Evolutionary conservation across 2,797 vertebrate genomes (phyloP).

Genomic region (Podargus strigoides): DNA sequence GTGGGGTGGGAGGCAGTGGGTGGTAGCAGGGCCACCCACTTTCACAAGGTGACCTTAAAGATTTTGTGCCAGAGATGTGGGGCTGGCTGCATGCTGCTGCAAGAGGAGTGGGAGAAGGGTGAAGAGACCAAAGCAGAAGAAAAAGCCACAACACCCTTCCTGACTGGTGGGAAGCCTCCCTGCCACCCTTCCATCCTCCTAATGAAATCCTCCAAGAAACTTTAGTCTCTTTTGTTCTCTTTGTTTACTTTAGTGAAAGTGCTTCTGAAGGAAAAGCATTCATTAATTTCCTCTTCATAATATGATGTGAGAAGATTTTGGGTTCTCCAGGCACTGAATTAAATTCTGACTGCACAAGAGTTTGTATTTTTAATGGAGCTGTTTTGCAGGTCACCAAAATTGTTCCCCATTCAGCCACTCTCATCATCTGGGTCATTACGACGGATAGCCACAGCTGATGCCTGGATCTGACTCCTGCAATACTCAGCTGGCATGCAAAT

Average conservation of each 20-base stretch:
- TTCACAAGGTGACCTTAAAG: background rate
- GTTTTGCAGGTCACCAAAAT: conserved; percentile 50
- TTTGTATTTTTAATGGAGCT: conserved; percentile 10
- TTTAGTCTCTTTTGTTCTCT: background rate
- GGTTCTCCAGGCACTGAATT: background rate
- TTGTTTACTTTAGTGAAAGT: background rate
- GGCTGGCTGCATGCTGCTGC: background rate
- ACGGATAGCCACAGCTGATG: conserved; percentile 5
- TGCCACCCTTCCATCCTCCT: background rate
- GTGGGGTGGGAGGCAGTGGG: background rate
- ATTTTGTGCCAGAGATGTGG: background rate
- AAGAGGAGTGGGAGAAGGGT: background rate
- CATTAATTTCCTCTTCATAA: background rate
- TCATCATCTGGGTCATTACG: conserved; percentile 31
- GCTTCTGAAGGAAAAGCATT: background rate
- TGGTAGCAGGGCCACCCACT: background rate
- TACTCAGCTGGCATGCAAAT: conserved; percentile 33
- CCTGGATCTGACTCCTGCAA: background rate
- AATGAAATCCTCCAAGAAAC: background rate
- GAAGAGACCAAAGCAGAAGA: background rate
- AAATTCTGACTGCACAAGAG: background rate
- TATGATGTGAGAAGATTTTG: background rate
- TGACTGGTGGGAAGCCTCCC: background rate
- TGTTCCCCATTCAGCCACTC: conserved; percentile 33
- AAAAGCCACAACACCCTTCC: background rate